phyloP scores from a whole-genome alignment of 2,888 invertebrate genomes.

The Lithodes maja region DNA sequence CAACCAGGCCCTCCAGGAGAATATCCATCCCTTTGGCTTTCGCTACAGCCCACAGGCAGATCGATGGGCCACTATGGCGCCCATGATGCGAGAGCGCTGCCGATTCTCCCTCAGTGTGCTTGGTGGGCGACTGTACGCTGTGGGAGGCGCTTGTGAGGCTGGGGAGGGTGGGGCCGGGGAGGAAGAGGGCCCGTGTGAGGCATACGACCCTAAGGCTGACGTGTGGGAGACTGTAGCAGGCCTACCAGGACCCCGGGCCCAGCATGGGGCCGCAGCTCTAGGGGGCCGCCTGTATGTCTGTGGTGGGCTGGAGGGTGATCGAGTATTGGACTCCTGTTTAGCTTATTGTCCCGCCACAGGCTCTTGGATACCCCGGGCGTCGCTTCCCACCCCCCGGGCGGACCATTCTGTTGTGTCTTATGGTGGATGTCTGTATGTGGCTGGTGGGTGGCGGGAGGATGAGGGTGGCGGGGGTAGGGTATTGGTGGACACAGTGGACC shows the following conservation, averaged over 20 bases:
- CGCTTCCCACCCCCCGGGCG: constrained; percentile 79
- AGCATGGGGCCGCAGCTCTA: constrained; percentile 79
- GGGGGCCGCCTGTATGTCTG: constrained; percentile 75
- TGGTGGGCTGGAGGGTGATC: constrained; percentile 79
- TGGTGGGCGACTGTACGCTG: constrained; percentile 78
- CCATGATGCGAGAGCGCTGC: constrained; percentile 81
- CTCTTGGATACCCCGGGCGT: constrained; percentile 77
- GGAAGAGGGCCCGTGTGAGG: constrained; percentile 74
- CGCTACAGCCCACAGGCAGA: constrained; percentile 79
- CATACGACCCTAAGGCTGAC: constrained; percentile 79
- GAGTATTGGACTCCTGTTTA: constrained; percentile 77
- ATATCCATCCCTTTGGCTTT: constrained; percentile 84
- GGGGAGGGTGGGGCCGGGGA: constrained; percentile 76
- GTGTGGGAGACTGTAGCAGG: constrained; percentile 79
- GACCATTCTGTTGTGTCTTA: constrained; percentile 81
- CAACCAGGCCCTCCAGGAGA: constrained; percentile 80
- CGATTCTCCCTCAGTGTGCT: constrained; percentile 81
- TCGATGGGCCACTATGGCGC: constrained; percentile 82
- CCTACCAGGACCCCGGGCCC: constrained; percentile 79
- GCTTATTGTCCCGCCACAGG: constrained; percentile 76
- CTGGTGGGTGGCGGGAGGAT: constrained; percentile 80
- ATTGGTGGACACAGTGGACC: constrained; percentile 81
- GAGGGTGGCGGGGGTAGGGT: constrained; percentile 76
- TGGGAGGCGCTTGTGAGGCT: constrained; percentile 80
- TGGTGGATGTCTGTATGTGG: constrained; percentile 78